A percentile compares a stretch with the other conserved stretches of the same genome.
Conservation (phyloP, 2,888 invertebrate species). For the Chloromyia formosa region DNA sequence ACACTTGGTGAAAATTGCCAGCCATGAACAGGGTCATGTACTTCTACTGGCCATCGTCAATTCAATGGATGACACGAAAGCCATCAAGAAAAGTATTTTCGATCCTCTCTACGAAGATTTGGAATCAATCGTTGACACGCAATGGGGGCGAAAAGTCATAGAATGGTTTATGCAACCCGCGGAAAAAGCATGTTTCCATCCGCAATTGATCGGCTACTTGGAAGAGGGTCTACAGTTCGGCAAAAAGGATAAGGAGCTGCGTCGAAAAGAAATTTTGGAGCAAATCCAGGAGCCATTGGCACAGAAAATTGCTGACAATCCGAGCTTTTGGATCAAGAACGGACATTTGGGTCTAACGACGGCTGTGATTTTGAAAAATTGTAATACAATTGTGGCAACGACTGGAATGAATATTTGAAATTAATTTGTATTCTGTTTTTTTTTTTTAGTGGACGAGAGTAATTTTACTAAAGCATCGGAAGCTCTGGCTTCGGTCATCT, state of each 20-base stretch:
- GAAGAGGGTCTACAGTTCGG: slow-evolving; percentile 77
- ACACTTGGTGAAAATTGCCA: slow-evolving; percentile 79
- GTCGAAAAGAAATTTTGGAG: slow-evolving; percentile 75
- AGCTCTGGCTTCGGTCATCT: slow-evolving; percentile 64
- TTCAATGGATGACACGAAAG: slow-evolving; percentile 89
- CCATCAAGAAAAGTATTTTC: slow-evolving; percentile 83
- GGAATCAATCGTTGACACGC: slow-evolving; percentile 75
- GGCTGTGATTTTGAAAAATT: slow-evolving; percentile 72
- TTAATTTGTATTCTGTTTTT: slow-evolving; percentile 30
- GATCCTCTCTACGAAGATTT: slow-evolving; percentile 74
- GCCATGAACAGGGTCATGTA: slow-evolving; percentile 88
- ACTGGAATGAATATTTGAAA: slow-evolving; percentile 22
- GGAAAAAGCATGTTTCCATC: slow-evolving; percentile 83
- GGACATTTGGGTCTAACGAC: slow-evolving; percentile 75
- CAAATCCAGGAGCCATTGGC: slow-evolving; percentile 71
- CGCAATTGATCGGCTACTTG: slow-evolving; percentile 77
- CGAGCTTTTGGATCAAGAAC: slow-evolving; percentile 74
- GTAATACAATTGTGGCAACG: slow-evolving; percentile 64
- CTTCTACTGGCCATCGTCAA: slow-evolving; percentile 86
- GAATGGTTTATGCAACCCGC: slow-evolving; percentile 88
- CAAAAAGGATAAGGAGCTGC: slow-evolving; percentile 75
- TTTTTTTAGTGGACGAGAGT: slow-evolving; percentile 57
- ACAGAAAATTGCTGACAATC: slow-evolving; percentile 68
- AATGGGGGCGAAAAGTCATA: slow-evolving; percentile 86
- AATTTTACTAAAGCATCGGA: slow-evolving; percentile 64